Conservation (phyloP, 2,888 invertebrate genomes). For the Apoderus coryli region DNA sequence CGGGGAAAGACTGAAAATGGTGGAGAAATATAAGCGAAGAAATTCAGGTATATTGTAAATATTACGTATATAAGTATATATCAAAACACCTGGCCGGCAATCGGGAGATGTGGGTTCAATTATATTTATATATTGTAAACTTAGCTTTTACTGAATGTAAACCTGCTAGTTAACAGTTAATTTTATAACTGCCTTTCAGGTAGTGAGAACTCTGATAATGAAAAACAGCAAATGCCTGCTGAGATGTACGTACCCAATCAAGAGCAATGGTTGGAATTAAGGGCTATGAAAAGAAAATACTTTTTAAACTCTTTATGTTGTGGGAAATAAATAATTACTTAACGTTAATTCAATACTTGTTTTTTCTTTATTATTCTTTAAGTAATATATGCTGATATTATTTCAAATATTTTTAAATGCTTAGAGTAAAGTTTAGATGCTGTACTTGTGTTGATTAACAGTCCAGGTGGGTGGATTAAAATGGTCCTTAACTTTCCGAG, state of each 20-base stretch:
- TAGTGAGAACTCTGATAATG: constrained; percentile 13
- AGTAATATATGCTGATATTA: no score
- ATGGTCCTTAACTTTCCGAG: no score
- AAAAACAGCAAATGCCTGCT: constrained; percentile 55
- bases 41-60: constrained; percentile 14
- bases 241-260: constrained; percentile 91
- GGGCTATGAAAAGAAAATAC: constrained; percentile 35
- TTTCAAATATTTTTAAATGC: constrained; percentile 7
- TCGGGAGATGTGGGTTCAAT: not conserved
- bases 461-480: no score
- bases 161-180: no score
- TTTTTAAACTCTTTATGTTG: constrained; percentile 13
- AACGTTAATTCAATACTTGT: no score
- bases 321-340: constrained; percentile 8
- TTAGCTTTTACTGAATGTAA: no score
- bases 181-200: no score
- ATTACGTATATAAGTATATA: constrained; percentile 1
- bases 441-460: no score
- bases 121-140: not conserved
- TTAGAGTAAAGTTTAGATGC: constrained; percentile 4
- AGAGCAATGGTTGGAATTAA: constrained; percentile 71
- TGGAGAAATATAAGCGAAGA: constrained; percentile 25
- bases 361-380: constrained; percentile 5
- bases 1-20: constrained; percentile 71
- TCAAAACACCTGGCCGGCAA: not conserved